Conservation (phyloP, 2,888 invertebrate genomes). For the Schizotus pectinicornis region DNA sequence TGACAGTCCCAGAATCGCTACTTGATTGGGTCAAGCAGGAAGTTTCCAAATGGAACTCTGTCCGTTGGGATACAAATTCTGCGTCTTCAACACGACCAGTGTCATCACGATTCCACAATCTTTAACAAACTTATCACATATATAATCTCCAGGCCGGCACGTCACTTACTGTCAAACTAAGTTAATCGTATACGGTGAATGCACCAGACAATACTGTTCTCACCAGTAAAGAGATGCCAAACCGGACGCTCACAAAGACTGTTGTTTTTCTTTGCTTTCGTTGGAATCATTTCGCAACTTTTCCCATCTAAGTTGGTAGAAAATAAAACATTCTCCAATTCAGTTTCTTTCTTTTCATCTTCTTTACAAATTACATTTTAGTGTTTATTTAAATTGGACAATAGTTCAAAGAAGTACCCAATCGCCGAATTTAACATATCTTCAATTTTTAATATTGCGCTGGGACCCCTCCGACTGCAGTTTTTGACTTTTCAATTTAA, state of each 20-base stretch:
- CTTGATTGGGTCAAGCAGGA: slow-evolving; percentile 52
- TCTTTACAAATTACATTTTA: slow-evolving; percentile 29
- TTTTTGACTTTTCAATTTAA: too few relatives aligned
- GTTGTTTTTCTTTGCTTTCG: slow-evolving; percentile 24
- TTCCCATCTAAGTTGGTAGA: slow-evolving; percentile 49
- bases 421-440: slow-evolving; percentile 11
- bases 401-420: slow-evolving; percentile 13
- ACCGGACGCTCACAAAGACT: slow-evolving; percentile 12
- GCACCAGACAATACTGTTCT: slow-evolving; percentile 10
- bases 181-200: slow-evolving; percentile 27
- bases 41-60: slow-evolving; percentile 21
- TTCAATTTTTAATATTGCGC: slow-evolving; percentile 6
- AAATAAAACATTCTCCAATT: slow-evolving; percentile 31
- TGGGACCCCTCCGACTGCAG: background rate
- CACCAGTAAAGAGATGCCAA: slow-evolving; percentile 24
- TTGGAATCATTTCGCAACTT: slow-evolving; percentile 47
- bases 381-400: slow-evolving; percentile 22
- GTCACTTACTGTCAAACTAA: slow-evolving; percentile 29
- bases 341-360: slow-evolving; percentile 33
- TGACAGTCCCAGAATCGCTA: slow-evolving; percentile 53
- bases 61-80: slow-evolving; percentile 27
- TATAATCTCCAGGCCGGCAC: slow-evolving; percentile 28
- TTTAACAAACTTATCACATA: slow-evolving; percentile 20
- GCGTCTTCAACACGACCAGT: slow-evolving; percentile 22
- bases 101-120: background rate